Percentiles rank a stretch among this genome's conserved stretches.
These are phyloP conservation scores for Periophthalmus magnuspinnatus DNA, from an alignment of 2,797 vertebrate species.

Conservation along the genomic window DNA sequence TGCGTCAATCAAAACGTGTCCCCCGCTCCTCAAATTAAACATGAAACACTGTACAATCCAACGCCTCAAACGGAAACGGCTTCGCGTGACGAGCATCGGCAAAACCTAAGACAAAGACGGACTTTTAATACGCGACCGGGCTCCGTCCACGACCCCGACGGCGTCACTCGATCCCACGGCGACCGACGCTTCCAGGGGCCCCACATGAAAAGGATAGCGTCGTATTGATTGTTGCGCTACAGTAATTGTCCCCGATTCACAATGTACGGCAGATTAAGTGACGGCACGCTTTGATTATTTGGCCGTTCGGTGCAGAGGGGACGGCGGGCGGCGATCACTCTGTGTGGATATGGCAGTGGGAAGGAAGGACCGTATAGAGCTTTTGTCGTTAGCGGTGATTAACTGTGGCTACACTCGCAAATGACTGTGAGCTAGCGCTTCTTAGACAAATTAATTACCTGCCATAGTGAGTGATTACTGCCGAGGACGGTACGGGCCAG, in stretches of 20 bases:
- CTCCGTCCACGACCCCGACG: constrained; percentile 27
- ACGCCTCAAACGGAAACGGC: not conserved
- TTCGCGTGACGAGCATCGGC: not conserved
- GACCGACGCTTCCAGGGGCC: constrained; percentile 61
- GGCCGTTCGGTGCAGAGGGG: constrained; percentile 18
- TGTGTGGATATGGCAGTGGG: constrained; percentile 32
- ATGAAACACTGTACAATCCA: not conserved
- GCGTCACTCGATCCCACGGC: constrained; percentile 40
- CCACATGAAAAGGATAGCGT: constrained; percentile 55
- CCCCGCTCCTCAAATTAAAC: no score
- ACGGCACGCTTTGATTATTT: constrained; percentile 37
- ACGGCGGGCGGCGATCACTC: constrained; percentile 48
- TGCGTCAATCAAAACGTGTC: not conserved
- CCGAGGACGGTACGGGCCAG: constrained; percentile 55
- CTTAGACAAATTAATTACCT: constrained; percentile 75
- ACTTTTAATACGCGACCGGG: constrained; percentile 20
- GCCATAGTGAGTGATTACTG: constrained; percentile 73
- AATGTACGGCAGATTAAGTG: constrained; percentile 54
- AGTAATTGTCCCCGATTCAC: constrained; percentile 50
- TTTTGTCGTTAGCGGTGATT: constrained; percentile 72
- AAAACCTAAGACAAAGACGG: not conserved
- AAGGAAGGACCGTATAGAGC: constrained; percentile 44
- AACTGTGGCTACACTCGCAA: constrained; percentile 65
- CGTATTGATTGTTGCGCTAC: constrained; percentile 55
- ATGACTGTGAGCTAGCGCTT: constrained; percentile 59